Evolutionary conservation across 1,140 invertebrate genomes (phyloP).

Genomic region (Heliconius nattereri): DNA sequence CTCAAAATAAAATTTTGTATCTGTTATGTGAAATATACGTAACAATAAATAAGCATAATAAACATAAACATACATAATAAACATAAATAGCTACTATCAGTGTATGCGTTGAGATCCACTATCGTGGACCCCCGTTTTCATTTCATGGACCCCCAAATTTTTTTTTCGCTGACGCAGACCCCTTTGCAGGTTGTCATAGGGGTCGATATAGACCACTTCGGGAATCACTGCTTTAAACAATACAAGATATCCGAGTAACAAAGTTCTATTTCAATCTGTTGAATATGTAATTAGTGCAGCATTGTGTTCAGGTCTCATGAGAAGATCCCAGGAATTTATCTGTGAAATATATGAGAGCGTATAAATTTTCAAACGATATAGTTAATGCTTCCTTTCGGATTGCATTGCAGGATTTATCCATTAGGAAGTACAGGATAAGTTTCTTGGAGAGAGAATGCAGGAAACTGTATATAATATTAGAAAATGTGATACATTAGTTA

Average conservation of each 20-base stretch:
- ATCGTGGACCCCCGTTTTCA: too few relatives aligned
- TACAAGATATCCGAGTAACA: background rate
- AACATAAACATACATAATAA: too few relatives aligned
- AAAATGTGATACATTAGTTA: background rate
- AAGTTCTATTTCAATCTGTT: background rate
- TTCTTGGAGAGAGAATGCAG: background rate
- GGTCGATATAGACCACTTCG: too few relatives aligned
- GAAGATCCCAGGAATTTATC: constrained; percentile 8
- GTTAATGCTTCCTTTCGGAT: constrained; percentile 1
- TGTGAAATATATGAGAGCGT: constrained; percentile 1
- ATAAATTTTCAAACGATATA: constrained; percentile 4
- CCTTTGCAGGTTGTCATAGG: too few relatives aligned
- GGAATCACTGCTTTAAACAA: background rate
- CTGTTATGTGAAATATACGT: too few relatives aligned
- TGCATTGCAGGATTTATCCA: constrained; percentile 4
- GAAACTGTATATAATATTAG: background rate
- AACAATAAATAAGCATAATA: too few relatives aligned
- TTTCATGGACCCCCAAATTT: too few relatives aligned
- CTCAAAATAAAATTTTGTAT: too few relatives aligned
- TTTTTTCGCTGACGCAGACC: too few relatives aligned
- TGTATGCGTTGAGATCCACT: too few relatives aligned
- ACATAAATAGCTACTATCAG: too few relatives aligned
- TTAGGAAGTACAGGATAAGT: background rate
- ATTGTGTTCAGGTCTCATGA: background rate
- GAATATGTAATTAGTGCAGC: constrained; percentile 8